Evolutionary conservation across 2,888 invertebrate species (phyloP).

Genomic region (Prenolepis imparis): DNA sequence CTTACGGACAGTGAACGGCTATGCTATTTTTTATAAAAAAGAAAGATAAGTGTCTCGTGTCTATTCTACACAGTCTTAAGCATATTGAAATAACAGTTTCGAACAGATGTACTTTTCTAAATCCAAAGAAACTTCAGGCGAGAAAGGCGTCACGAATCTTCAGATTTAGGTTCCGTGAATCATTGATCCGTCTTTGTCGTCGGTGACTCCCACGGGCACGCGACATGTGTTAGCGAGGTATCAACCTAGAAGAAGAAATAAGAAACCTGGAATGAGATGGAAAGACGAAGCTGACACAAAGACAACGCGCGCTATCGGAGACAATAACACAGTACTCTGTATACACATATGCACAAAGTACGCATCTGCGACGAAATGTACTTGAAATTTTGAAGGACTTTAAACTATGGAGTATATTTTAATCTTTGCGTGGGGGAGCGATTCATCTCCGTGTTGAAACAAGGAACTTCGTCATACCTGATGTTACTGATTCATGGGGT

Average conservation of each 20-base stretch:
- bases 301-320: not conserved
- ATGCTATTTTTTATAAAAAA: not conserved
- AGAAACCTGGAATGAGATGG: not conserved
- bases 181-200: not conserved
- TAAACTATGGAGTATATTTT: conserved; percentile 12
- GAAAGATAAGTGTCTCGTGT: not conserved
- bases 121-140: not conserved
- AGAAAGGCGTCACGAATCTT: not conserved
- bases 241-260: not conserved
- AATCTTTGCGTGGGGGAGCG: conserved; percentile 18
- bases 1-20: not conserved
- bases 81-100: not conserved
- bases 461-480: conserved; percentile 65
- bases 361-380: not conserved
- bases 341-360: not conserved
- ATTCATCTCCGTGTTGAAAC: conserved; percentile 66
- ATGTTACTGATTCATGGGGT: conserved; percentile 70
- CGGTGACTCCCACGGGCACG: too few species aligned
- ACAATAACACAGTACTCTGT: not conserved
- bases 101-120: not conserved
- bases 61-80: not conserved
- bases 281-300: conserved; percentile 5
- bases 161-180: not conserved
- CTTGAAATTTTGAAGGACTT: conserved; percentile 23
- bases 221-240: not conserved